Evolutionary conservation across 2,797 vertebrate species (phyloP).

Genomic region (Buceros bicornis): DNA sequence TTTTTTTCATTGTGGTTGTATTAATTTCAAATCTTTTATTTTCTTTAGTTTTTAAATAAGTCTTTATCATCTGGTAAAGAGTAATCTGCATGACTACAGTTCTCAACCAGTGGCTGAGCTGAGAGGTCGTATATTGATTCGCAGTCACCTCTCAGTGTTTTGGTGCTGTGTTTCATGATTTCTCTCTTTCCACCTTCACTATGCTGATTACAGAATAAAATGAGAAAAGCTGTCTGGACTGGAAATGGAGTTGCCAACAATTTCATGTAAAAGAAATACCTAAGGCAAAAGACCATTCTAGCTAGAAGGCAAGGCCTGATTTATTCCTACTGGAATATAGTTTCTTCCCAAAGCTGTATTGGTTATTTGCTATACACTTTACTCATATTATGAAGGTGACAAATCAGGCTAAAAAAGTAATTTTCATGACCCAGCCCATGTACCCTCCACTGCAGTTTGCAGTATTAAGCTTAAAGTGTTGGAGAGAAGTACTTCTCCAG

Average conservation of each 20-base stretch:
- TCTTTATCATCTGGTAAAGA: background rate
- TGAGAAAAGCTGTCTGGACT: background rate
- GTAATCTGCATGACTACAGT: background rate
- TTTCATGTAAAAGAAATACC: background rate
- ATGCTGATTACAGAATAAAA: conserved; percentile 29
- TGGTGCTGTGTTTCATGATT: background rate
- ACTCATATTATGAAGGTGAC: background rate
- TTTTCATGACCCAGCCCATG: background rate
- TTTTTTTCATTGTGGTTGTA: background rate
- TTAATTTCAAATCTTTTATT: background rate
- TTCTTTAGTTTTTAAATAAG: background rate
- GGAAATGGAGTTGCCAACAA: background rate
- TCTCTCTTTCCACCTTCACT: background rate
- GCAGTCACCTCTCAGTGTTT: background rate
- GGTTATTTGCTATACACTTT: background rate
- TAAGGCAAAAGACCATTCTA: background rate
- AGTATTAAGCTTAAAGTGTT: background rate
- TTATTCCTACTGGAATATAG: background rate
- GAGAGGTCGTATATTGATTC: background rate
- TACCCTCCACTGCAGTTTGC: background rate
- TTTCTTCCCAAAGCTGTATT: background rate
- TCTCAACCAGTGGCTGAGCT: background rate
- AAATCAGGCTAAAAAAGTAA: background rate
- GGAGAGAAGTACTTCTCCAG: background rate
- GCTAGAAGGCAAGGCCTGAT: background rate